Conservation (phyloP, 2,888 invertebrate species). For the Steinernema hermaphroditum region DNA sequence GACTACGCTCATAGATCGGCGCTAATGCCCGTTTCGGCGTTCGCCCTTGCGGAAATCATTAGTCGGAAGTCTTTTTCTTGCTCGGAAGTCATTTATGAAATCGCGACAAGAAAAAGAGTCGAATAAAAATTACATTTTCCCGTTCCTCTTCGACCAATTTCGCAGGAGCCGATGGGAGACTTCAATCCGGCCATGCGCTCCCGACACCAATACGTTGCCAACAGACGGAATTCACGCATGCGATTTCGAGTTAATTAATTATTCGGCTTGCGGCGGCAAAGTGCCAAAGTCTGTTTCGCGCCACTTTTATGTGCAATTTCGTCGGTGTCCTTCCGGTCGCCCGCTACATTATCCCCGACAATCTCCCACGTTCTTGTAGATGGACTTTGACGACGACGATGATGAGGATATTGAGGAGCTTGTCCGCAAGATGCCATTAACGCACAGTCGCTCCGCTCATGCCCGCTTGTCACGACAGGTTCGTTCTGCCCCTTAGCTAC, state of each 20-base stretch:
- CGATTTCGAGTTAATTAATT: constrained; percentile 27
- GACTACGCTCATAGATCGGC: not conserved
- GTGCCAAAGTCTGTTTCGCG: constrained; percentile 15
- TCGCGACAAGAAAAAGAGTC: not conserved
- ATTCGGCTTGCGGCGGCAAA: not conserved
- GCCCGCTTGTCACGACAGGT: constrained; percentile 21
- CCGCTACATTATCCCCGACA: constrained; percentile 9
- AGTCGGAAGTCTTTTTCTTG: not conserved
- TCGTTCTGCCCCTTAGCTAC: not conserved
- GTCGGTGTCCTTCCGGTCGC: not conserved
- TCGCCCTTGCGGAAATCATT: too few relatives aligned
- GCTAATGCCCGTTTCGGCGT: too few relatives aligned
- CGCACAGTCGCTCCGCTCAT: constrained; percentile 18
- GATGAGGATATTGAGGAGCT: constrained; percentile 30
- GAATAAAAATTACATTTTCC: constrained; percentile 14
- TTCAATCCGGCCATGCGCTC: too few relatives aligned
- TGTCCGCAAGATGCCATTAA: constrained; percentile 19
- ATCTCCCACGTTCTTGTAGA: not conserved
- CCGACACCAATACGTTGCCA: too few relatives aligned
- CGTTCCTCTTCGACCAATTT: too few relatives aligned
- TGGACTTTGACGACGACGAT: constrained; percentile 29
- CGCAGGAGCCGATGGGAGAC: too few relatives aligned
- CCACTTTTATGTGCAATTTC: constrained; percentile 13
- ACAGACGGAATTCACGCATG: not conserved
- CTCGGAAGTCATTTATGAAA: constrained; percentile 27